Base-by-base conservation (phyloP, 1,140 invertebrate species). In the Leptopilina clavipes region DNA sequence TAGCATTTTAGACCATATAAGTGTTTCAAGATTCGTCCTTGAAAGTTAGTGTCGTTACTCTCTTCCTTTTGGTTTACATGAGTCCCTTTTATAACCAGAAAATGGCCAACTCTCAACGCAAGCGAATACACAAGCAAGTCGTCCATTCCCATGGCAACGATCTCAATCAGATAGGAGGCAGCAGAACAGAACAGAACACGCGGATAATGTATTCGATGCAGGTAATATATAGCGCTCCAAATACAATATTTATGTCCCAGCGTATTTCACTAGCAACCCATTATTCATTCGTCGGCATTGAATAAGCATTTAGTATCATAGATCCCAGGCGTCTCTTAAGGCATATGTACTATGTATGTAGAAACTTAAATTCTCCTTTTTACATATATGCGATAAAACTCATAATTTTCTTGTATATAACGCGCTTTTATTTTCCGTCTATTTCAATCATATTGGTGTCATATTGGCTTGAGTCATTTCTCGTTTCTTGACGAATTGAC, bases 191-290 rank as follows among this genome's bases (percentile, higher is more conserved):
- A 79, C 81, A 78, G 81, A 82, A 82, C 76, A 77, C 82, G 74
- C 77, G 85, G 87, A 87, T 89, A 89, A 89, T 87, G 85, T 84
- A 88, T 89, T 87, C 86, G 87, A 87, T 87, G 87, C 84, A 86
- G 84, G 86, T 89, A 89, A 89, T 89, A 88, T 89, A 89, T 88
- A 89, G 87, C 85, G 87, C 82, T 88, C 87, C 83, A 89, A 87
- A 89, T 89, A 89, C 88, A 89, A 89, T 89, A 89, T 89, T 89
- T 89, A 89, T 89, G 88, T 86, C 85, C 82, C 78, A 80, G 82
- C 81, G 87, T 89, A 89, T 89, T 89, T 89, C 86, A 85, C 88
- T 86, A 89, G 84, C 86, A 87, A 84, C 86, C 87, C 88, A 89
- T 89, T 89, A 89, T 89, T 89, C 88, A 89, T 89, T 89, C 87